phyloP scores from a whole-genome alignment of 2,888 invertebrate genomes.

The Gisinianus flammeolus region DNA sequence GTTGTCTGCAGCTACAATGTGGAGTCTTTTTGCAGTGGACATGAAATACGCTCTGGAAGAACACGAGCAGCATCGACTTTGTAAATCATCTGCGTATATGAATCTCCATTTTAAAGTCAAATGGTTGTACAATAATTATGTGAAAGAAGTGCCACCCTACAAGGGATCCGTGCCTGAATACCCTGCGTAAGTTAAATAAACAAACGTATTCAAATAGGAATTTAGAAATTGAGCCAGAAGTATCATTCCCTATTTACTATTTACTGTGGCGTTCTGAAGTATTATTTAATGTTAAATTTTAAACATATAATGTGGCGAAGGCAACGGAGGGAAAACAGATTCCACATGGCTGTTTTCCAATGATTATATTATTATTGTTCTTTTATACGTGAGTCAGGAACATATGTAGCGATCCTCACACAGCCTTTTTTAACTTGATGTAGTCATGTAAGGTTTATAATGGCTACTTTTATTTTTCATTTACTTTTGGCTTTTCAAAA shows the following conservation, averaged over 20 bases:
- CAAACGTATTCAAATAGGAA: background rate
- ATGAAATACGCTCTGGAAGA: slow-evolving; percentile 98
- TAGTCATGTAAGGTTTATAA: slow-evolving; percentile 20
- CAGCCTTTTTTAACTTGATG: background rate
- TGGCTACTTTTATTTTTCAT: slow-evolving; percentile 13
- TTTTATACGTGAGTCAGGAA: too few species aligned
- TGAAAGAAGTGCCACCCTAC: slow-evolving; percentile 95
- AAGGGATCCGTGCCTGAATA: slow-evolving; percentile 98
- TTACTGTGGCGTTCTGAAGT: too few species aligned
- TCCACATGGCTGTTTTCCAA: too few species aligned
- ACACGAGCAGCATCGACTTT: slow-evolving; percentile 92
- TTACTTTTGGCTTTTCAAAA: too few species aligned
- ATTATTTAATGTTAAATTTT: too few species aligned
- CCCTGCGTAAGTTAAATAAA: slow-evolving; percentile 71
- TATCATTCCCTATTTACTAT: slow-evolving; percentile 1
- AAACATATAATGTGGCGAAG: too few species aligned
- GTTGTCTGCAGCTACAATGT: slow-evolving; percentile 96
- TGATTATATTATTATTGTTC: too few species aligned
- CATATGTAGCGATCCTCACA: background rate
- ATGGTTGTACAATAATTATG: slow-evolving; percentile 97
- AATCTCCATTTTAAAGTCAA: slow-evolving; percentile 99
- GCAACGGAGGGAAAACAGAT: too few species aligned
- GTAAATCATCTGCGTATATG: slow-evolving; percentile 99
- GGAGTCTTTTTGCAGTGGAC: slow-evolving; percentile 94
- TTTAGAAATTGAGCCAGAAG: background rate